phyloP scores from a whole-genome alignment of 53 echinoderm and acorn worm species.

The Antedon mediterranea region DNA sequence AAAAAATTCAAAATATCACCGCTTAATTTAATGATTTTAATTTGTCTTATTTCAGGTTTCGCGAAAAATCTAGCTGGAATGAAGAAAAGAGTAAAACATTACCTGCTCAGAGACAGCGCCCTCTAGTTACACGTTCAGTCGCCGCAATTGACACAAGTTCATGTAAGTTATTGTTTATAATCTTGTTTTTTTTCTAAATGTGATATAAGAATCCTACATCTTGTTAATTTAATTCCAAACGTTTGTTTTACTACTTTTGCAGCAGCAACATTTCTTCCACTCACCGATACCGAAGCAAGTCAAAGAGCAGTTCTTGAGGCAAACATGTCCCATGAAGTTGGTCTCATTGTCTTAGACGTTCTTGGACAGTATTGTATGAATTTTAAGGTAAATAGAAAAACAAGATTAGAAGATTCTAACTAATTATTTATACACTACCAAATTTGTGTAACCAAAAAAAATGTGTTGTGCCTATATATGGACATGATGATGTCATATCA shows the following conservation, averaged over 20 bases:
- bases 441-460: too few relatives aligned
- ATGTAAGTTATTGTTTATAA: not conserved
- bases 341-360: conserved; percentile 60
- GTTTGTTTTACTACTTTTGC: too few relatives aligned
- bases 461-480: too few relatives aligned
- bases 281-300: conserved; percentile 45
- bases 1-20: too few relatives aligned
- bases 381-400: conserved; percentile 64
- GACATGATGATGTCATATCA: too few relatives aligned
- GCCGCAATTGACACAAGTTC: not conserved
- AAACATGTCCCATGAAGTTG: conserved; percentile 56
- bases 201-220: too few relatives aligned
- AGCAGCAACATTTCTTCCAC: conserved; percentile 20
- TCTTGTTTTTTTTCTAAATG: too few relatives aligned
- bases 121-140: conserved; percentile 41
- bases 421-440: too few relatives aligned
- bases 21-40: too few relatives aligned
- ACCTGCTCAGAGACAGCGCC: conserved; percentile 42
- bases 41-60: not conserved
- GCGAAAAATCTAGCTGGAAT: conserved; percentile 4
- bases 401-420: not conserved
- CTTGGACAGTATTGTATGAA: conserved; percentile 65
- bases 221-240: too few relatives aligned
- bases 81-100: conserved; percentile 81
- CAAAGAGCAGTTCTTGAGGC: conserved; percentile 65